Conservation (phyloP, 53 echinoderm and acorn worm genomes). For the Paracentrotus lividus region DNA sequence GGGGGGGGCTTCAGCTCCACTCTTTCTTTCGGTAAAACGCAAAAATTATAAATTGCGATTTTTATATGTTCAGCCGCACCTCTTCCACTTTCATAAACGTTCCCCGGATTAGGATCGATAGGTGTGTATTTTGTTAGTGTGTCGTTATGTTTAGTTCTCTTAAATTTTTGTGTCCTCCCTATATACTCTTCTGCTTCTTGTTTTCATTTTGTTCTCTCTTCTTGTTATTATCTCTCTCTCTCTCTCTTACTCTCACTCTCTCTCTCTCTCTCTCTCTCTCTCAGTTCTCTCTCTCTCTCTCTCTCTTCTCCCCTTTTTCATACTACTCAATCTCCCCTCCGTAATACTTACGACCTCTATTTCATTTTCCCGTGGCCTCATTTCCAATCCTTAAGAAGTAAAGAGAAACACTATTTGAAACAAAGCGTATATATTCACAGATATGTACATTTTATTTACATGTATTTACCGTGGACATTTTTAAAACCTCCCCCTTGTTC, state of each 20-base stretch:
- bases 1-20: no score
- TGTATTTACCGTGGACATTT: not conserved
- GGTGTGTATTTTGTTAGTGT: no score
- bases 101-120: no score
- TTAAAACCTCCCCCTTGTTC: not conserved
- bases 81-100: no score
- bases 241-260: not conserved
- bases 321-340: not conserved
- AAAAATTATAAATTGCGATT: no score
- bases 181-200: no score
- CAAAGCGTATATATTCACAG: no score
- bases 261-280: not conserved
- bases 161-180: not conserved
- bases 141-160: not conserved
- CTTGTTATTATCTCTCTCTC: not conserved
- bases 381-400: not conserved
- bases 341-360: not conserved
- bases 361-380: not conserved
- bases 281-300: not conserved
- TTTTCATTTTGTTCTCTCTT: no score
- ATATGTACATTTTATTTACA: no score
- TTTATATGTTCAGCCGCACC: no score
- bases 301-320: not conserved
- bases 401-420: no score
- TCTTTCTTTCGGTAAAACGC: no score